Percentiles rank a stretch among this genome's conserved stretches.
Evolutionary conservation across 2,888 invertebrate species (phyloP).

Genomic region (Drosophila mettleri): DNA sequence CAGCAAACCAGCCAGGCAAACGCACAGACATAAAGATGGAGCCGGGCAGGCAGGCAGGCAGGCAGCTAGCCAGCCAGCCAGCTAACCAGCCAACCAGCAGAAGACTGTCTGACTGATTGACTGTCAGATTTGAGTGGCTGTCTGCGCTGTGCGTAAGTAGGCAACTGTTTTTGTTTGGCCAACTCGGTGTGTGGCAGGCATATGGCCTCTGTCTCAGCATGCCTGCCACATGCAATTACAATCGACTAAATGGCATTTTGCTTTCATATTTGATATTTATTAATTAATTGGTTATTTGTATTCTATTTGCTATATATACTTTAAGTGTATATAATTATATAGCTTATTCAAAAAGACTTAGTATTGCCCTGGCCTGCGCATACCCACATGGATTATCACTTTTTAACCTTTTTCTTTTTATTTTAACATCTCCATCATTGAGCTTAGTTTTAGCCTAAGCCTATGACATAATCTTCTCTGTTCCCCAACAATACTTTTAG

Average conservation of each 20-base stretch:
- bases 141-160: slow-evolving; percentile 47
- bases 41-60: no score
- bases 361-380: no score
- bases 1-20: slow-evolving; percentile 15
- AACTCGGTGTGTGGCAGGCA: slow-evolving; percentile 9
- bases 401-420: no score
- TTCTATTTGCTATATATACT: no score
- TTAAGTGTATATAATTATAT: no score
- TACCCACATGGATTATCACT: no score
- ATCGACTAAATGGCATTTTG: background rate
- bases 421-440: no score
- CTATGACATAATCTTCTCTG: no score
- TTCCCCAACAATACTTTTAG: no score
- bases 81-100: slow-evolving; percentile 1
- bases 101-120: slow-evolving; percentile 61
- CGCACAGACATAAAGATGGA: slow-evolving; percentile 1
- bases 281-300: no score
- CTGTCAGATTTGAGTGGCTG: slow-evolving; percentile 36
- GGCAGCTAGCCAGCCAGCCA: background rate
- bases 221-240: background rate
- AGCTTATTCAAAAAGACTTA: no score
- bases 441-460: no score
- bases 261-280: background rate
- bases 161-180: slow-evolving; percentile 47
- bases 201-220: background rate